Conservation (phyloP, 64 coral and sea anemone species). For the Montipora capricornis region DNA sequence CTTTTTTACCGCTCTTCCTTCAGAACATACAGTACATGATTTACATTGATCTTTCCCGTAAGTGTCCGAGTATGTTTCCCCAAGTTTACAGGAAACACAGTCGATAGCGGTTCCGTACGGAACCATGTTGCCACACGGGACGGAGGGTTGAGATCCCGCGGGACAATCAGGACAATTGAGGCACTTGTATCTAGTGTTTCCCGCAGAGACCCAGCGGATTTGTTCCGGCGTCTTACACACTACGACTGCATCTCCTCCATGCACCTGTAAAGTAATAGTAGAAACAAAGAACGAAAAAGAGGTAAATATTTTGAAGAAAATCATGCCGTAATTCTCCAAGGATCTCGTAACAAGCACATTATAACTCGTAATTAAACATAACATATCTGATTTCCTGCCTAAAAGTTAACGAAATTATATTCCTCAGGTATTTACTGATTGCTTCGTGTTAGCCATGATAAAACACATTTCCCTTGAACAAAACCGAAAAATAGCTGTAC, state of each 20-base stretch:
- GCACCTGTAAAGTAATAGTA: neutral
- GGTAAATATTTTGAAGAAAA: no score
- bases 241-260: neutral
- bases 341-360: no score
- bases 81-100: constrained; percentile 24
- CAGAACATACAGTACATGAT: constrained; percentile 44
- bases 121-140: constrained; percentile 46
- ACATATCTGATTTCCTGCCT: no score
- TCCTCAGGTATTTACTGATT: no score
- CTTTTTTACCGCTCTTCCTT: constrained; percentile 11
- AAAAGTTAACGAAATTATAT: no score
- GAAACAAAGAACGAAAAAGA: neutral
- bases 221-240: neutral
- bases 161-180: constrained; percentile 40
- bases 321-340: no score
- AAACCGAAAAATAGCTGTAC: no score
- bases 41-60: constrained; percentile 22
- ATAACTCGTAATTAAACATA: no score
- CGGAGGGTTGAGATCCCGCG: neutral
- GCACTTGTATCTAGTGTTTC: constrained; percentile 14
- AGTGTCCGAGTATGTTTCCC: constrained; percentile 19
- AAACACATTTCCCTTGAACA: no score
- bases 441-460: no score
- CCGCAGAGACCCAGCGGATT: neutral
- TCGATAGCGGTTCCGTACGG: neutral